These are phyloP conservation scores for Menidia menidia DNA, from an alignment of 2,797 vertebrate genomes.

Conservation along the genomic window DNA sequence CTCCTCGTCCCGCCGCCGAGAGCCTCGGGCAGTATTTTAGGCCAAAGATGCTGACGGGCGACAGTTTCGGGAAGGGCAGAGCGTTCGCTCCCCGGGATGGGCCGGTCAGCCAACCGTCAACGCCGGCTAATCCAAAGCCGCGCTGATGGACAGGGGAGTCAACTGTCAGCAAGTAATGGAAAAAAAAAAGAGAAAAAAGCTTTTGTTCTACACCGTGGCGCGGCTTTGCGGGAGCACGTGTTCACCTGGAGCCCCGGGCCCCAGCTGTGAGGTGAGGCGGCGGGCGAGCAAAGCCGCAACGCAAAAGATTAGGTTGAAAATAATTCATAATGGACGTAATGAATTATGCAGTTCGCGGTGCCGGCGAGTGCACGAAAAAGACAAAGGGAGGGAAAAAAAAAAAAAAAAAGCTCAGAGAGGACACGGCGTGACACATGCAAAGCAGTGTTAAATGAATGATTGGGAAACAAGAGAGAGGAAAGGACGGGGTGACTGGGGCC, in stretches of 20 bases:
- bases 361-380: too few species aligned
- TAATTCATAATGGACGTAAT: too few species aligned
- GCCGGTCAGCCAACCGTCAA: slow-evolving; percentile 59
- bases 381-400: too few species aligned
- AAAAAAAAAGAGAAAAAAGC: slow-evolving; percentile 15
- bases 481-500: too few species aligned
- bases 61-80: slow-evolving; percentile 60
- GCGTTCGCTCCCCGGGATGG: slow-evolving; percentile 51
- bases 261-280: neutral
- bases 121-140: slow-evolving; percentile 47
- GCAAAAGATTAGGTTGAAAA: too few species aligned
- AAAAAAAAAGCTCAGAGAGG: too few species aligned
- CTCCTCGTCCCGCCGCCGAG: slow-evolving; percentile 49
- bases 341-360: too few species aligned
- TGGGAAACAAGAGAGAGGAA: too few species aligned
- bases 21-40: slow-evolving; percentile 52
- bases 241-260: slow-evolving; percentile 1
- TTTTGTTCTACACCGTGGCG: slow-evolving; percentile 15
- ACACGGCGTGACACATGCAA: too few species aligned
- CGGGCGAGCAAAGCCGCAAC: too few species aligned
- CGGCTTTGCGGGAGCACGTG: neutral
- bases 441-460: too few species aligned
- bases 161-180: slow-evolving; percentile 53
- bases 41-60: slow-evolving; percentile 75
- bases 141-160: slow-evolving; percentile 65